These are phyloP conservation scores for Propithecus deckenii DNA, from an alignment of 2,797 vertebrate genomes.

Conservation along the genomic window DNA sequence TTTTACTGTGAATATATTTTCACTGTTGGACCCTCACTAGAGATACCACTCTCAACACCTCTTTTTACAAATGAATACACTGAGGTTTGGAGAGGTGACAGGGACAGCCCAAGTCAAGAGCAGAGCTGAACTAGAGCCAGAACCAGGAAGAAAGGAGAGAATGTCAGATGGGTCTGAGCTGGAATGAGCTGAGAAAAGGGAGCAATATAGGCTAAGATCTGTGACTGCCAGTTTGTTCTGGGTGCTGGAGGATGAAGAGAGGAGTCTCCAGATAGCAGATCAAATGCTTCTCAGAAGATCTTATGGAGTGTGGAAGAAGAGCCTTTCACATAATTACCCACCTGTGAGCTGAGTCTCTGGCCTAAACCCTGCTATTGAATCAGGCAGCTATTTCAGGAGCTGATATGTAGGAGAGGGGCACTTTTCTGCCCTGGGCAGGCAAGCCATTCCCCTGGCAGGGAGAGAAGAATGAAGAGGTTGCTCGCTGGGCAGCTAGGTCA, in stretches of 20 bases:
- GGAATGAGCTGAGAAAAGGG: background rate
- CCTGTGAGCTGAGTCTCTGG: background rate
- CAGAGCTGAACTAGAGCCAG: background rate
- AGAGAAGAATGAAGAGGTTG: background rate
- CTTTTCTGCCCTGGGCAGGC: background rate
- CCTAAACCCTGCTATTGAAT: background rate
- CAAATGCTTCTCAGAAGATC: slow-evolving; percentile 9
- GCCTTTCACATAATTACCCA: background rate
- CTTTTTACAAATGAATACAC: background rate
- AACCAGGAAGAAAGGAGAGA: background rate
- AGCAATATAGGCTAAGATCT: background rate
- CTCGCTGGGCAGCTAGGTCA: background rate
- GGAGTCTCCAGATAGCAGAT: background rate
- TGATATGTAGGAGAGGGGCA: background rate
- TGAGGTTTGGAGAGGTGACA: background rate
- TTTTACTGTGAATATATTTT: background rate
- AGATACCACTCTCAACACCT: background rate
- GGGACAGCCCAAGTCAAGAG: background rate
- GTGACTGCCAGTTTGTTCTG: background rate
- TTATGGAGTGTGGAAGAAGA: background rate
- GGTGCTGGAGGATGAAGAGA: background rate
- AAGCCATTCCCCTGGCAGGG: background rate
- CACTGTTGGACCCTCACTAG: background rate
- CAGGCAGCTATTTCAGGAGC: slow-evolving; percentile 16
- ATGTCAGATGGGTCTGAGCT: background rate